A percentile compares a stretch with the other conserved stretches of the same genome.
Evolutionary conservation across 2,113 vertebrate species (phyloP).

Genomic region (Hydropotes inermis): DNA sequence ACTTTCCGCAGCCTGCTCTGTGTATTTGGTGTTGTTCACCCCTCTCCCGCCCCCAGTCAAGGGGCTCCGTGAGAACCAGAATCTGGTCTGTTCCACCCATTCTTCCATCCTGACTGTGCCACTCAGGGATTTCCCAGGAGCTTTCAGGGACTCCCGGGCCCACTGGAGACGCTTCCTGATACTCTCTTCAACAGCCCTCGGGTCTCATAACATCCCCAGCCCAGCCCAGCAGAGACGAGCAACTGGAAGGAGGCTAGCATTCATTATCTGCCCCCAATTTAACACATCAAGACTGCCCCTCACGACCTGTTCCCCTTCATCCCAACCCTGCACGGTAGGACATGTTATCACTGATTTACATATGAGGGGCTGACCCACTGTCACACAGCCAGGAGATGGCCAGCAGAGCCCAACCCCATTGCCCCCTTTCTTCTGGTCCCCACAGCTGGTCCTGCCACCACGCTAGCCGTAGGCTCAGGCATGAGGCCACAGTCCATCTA

Average conservation of each 20-base stretch:
- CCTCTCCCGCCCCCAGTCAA: not conserved
- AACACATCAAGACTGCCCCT: not conserved
- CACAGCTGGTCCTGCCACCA: not conserved
- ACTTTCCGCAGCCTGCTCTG: not conserved
- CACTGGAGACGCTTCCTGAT: not conserved
- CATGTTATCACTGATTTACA: not conserved
- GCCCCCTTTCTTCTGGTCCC: not conserved
- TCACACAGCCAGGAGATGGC: not conserved
- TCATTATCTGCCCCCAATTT: not conserved
- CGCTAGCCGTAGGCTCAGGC: not conserved
- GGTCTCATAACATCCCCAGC: not conserved
- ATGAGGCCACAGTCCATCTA: fast-evolving
- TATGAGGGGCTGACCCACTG: not conserved
- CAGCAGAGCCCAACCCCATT: not conserved
- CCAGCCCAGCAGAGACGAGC: not conserved
- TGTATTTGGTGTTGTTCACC: not conserved
- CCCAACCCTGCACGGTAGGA: not conserved
- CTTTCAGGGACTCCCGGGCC: not conserved
- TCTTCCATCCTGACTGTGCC: not conserved
- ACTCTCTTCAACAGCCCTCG: not conserved
- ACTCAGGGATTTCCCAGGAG: not conserved
- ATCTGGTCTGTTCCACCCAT: not conserved
- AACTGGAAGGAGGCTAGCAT: not conserved
- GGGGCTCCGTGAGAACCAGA: not conserved
- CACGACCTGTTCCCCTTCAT: not conserved